Evolutionary conservation across 2,888 invertebrate genomes (phyloP).

Genomic region (Tinea trinotella): DNA sequence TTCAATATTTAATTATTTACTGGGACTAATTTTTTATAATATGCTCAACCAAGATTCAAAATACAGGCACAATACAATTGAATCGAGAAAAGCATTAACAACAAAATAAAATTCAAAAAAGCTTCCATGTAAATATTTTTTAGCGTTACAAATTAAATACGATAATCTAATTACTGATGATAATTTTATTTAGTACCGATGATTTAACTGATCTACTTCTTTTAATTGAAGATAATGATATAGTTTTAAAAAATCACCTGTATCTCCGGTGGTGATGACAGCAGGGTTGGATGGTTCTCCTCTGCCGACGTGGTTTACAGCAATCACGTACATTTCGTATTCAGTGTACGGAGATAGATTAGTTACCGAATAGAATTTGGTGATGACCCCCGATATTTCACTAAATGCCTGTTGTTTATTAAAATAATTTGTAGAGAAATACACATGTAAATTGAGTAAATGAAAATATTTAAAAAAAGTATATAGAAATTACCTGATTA

Average conservation of each 20-base stretch:
- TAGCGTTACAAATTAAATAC: background rate
- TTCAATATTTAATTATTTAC: too few species aligned
- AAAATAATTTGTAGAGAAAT: background rate
- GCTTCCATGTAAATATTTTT: background rate
- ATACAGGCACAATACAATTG: conserved; percentile 1
- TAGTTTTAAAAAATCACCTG: conserved; percentile 78
- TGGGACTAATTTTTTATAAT: too few species aligned
- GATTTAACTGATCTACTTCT: background rate
- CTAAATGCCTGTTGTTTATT: conserved; percentile 79
- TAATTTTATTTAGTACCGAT: background rate
- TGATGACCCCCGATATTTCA: conserved; percentile 93
- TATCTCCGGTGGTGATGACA: conserved; percentile 95
- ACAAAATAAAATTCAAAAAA: conserved; percentile 4
- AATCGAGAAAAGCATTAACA: background rate
- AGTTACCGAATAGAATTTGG: conserved; percentile 92
- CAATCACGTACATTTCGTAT: conserved; percentile 96
- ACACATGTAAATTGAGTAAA: background rate
- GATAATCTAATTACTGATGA: background rate
- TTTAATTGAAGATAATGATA: too few species aligned
- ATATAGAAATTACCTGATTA: conserved; percentile 70
- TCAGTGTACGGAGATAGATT: conserved; percentile 94
- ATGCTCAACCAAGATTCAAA: background rate
- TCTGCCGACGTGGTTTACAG: conserved; percentile 94
- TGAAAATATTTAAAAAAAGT: background rate
- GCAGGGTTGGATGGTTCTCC: conserved; percentile 91